A percentile compares a stretch with the other conserved stretches of the same genome.
phyloP scores from a whole-genome alignment of 2,113 vertebrate genomes.

The Psilopogon haemacephalus region DNA sequence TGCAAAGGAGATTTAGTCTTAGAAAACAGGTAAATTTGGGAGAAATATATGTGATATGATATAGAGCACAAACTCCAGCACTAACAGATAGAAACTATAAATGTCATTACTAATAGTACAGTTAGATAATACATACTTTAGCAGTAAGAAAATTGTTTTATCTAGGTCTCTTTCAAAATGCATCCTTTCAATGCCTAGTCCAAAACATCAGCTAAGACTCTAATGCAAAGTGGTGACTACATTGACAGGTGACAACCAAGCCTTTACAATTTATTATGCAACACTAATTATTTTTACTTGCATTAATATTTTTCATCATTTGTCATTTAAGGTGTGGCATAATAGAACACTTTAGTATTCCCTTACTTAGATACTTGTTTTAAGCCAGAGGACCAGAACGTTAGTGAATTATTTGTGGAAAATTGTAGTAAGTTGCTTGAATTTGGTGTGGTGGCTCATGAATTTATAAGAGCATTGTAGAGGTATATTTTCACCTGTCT shows the following conservation, averaged over 20 bases:
- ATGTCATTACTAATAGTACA: background rate
- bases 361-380: background rate
- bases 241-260: background rate
- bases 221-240: background rate
- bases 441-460: background rate
- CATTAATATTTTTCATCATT: background rate
- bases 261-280: background rate
- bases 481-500: background rate
- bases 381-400: background rate
- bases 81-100: background rate
- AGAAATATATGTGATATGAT: background rate
- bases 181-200: rapidly evolving
- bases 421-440: background rate
- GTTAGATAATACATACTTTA: background rate
- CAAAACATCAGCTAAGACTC: background rate
- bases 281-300: background rate
- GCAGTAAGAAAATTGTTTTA: background rate
- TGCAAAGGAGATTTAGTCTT: background rate
- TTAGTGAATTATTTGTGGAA: background rate
- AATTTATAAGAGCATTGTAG: background rate
- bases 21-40: background rate
- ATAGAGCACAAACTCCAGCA: background rate
- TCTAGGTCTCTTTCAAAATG: background rate
- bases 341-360: background rate
- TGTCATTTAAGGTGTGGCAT: background rate